Evolutionary conservation across 2,797 vertebrate species (phyloP).

Genomic region (Bovichtus variegatus): DNA sequence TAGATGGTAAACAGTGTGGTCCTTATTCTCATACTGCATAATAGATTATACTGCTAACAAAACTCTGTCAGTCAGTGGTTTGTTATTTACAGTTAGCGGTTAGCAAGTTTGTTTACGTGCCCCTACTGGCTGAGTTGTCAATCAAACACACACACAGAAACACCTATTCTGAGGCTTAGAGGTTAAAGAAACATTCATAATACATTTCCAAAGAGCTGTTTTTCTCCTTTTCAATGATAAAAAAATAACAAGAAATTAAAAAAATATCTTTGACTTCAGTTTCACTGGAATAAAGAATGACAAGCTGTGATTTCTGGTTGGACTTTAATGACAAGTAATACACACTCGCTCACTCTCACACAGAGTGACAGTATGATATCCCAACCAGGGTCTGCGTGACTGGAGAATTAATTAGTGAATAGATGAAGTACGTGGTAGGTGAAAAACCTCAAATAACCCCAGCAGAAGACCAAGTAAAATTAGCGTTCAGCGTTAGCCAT

Average conservation of each 20-base stretch:
- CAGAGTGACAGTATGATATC: constrained; percentile 15
- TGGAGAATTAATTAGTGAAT: constrained; percentile 15
- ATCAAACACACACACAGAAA: constrained; percentile 1
- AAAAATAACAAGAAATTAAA: not conserved
- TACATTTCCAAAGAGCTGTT: not conserved
- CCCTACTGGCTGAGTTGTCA: not conserved
- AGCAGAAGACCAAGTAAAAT: not conserved
- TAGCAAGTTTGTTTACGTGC: not conserved
- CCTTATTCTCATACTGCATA: too few relatives aligned
- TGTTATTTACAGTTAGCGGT: not conserved
- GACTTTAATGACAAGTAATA: constrained; percentile 12
- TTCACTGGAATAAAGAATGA: constrained; percentile 11
- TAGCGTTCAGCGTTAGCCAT: too few relatives aligned
- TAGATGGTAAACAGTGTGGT: too few relatives aligned
- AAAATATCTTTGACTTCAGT: not conserved
- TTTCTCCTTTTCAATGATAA: not conserved
- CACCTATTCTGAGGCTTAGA: not conserved
- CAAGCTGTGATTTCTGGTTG: not conserved
- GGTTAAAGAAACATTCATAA: not conserved
- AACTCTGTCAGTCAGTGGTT: too few relatives aligned
- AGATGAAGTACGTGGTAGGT: constrained; percentile 11
- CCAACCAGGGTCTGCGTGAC: constrained; percentile 18
- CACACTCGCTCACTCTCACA: not conserved
- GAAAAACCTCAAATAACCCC: constrained; percentile 10
- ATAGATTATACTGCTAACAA: too few relatives aligned